A percentile compares a stretch with the other conserved stretches of the same genome.
Evolutionary conservation across 2,888 invertebrate genomes (phyloP).

Genomic region (Cylindroiulus punctatus): DNA sequence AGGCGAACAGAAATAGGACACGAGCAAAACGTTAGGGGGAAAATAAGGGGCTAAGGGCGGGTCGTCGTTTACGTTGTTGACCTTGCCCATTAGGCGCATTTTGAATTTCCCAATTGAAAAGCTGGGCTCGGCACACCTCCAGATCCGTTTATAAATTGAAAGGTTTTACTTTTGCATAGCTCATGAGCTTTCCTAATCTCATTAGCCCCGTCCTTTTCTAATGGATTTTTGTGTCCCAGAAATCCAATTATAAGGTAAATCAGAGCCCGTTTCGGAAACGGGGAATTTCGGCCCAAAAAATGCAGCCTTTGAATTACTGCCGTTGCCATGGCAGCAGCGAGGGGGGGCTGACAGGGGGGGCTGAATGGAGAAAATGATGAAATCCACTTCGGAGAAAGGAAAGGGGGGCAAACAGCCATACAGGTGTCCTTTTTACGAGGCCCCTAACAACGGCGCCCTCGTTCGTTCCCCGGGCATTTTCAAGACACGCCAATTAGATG

Average conservation of each 20-base stretch:
- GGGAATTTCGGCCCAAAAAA: conserved; percentile 20
- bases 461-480: conserved; percentile 13
- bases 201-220: conserved; percentile 5
- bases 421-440: conserved; percentile 2
- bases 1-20: background rate
- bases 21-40: background rate
- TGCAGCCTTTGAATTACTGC: background rate
- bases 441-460: conserved; percentile 30
- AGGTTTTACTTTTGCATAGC: conserved; percentile 37
- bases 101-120: background rate
- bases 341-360: background rate
- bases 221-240: background rate
- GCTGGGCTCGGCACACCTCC: background rate
- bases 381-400: background rate
- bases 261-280: conserved; percentile 9
- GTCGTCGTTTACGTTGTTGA: conserved; percentile 3
- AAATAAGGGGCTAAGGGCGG: background rate
- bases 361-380: background rate
- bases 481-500: conserved; percentile 31
- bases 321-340: conserved; percentile 42
- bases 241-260: conserved; percentile 42
- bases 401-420: background rate
- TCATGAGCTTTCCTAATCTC: conserved; percentile 12
- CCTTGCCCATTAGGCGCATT: background rate
- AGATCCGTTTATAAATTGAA: conserved; percentile 43